Conservation (phyloP, 1,140 invertebrate genomes). For the Nymphalis io region DNA sequence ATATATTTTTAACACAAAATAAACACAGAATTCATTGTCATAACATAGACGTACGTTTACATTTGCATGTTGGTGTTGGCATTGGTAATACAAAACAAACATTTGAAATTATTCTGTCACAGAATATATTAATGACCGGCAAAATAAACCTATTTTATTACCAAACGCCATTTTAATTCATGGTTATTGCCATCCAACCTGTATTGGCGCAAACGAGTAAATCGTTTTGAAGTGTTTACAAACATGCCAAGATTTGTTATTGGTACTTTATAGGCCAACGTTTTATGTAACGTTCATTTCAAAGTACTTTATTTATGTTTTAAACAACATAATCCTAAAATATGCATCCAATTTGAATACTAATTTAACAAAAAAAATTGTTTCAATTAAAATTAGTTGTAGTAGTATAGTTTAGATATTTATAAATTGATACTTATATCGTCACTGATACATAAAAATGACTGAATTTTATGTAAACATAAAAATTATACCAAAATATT, state of each 20-base stretch:
- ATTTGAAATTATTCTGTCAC: conserved; percentile 57
- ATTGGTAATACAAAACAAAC: conserved; percentile 57
- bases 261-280: neutral
- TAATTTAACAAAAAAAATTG: too few species aligned
- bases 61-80: conserved; percentile 39
- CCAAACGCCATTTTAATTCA: conserved; percentile 17
- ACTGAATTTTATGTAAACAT: too few species aligned
- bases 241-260: conserved; percentile 3
- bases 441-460: too few species aligned
- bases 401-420: too few species aligned
- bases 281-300: neutral
- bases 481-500: too few species aligned
- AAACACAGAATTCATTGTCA: neutral
- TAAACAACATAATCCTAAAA: neutral
- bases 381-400: too few species aligned
- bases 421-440: too few species aligned
- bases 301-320: neutral
- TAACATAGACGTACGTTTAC: conserved; percentile 7
- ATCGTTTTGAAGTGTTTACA: conserved; percentile 10
- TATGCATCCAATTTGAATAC: too few species aligned
- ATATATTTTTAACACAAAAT: neutral
- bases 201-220: conserved; percentile 10
- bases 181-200: conserved; percentile 9
- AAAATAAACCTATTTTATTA: conserved; percentile 45
- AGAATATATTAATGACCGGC: conserved; percentile 51